Conservation (phyloP, 2,888 invertebrate species). For the Nephrocerus scutellatus region DNA sequence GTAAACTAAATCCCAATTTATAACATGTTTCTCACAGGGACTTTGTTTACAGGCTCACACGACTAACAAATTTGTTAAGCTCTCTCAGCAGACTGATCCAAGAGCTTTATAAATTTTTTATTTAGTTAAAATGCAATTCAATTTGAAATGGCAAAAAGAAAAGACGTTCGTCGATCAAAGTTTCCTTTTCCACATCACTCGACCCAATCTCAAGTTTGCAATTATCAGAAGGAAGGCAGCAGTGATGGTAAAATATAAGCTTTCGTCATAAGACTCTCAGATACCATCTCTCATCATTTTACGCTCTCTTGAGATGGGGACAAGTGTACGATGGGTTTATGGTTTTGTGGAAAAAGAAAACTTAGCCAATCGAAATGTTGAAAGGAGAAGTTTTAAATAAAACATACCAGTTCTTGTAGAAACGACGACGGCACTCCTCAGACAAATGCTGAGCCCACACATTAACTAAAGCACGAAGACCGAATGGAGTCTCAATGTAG, state of each 20-base stretch:
- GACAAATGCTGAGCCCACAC: conserved; percentile 99
- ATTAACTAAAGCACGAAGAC: conserved; percentile 88
- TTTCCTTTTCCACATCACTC: conserved; percentile 7
- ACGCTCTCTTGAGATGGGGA: no score
- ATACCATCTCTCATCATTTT: conserved; percentile 47
- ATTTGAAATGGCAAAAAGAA: conserved; percentile 5
- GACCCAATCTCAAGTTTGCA: conserved; percentile 13
- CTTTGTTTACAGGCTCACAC: conserved; percentile 41
- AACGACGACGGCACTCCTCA: conserved; percentile 95
- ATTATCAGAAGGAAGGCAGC: conserved; percentile 48
- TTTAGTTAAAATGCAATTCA: conserved; percentile 23
- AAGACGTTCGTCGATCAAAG: neutral
- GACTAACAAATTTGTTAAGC: conserved; percentile 45
- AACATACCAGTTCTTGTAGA: conserved; percentile 99
- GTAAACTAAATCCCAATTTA: conserved; percentile 3
- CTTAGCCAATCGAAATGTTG: conserved; percentile 5
- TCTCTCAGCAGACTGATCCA: conserved; percentile 63
- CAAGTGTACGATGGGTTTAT: conserved; percentile 1
- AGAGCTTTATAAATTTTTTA: conserved; percentile 49
- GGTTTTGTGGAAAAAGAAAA: conserved; percentile 23
- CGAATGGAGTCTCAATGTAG: conserved; percentile 98
- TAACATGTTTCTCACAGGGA: conserved; percentile 3
- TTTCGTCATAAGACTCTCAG: conserved; percentile 37
- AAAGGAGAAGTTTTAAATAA: conserved; percentile 2
- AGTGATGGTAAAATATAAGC: conserved; percentile 38